Evolutionary conservation across 2,113 vertebrate genomes (phyloP).

Genomic region (Corynorhinus townsendii): DNA sequence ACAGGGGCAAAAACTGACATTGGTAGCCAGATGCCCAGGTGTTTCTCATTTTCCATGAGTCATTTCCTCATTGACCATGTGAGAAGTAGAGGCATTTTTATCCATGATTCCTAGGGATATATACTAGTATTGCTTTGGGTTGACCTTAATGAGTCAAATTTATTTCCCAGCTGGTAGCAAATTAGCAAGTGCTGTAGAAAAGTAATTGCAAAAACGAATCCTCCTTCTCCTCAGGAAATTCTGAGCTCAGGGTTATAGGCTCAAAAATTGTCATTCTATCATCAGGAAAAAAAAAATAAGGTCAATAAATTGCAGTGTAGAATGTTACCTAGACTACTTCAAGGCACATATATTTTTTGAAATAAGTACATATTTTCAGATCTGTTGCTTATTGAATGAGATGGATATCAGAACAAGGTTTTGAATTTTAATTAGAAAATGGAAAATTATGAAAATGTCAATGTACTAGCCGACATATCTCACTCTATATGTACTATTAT

Average conservation of each 20-base stretch:
- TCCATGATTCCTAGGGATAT: not conserved
- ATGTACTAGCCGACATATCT: not conserved
- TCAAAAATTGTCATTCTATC: conserved; percentile 3
- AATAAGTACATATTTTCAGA: not conserved
- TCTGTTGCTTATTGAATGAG: not conserved
- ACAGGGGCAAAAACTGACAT: not conserved
- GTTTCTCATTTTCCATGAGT: conserved; percentile 9
- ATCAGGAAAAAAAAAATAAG: not conserved
- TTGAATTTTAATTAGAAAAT: not conserved
- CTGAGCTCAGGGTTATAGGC: not conserved
- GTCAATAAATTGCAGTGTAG: not conserved
- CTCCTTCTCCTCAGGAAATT: not conserved
- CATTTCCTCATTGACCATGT: not conserved
- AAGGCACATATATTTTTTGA: not conserved
- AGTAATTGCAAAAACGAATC: not conserved
- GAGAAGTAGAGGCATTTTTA: not conserved
- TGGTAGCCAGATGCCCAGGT: conserved; percentile 2
- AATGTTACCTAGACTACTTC: not conserved
- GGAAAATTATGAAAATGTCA: not conserved
- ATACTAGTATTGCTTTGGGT: not conserved
- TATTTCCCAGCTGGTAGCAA: not conserved
- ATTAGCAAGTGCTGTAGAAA: not conserved
- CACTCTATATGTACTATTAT: not conserved
- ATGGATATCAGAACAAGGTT: not conserved
- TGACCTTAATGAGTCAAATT: not conserved